Evolutionary conservation across 92 coral and sea anemone species (phyloP).

Genomic region (Porites cylindrica): DNA sequence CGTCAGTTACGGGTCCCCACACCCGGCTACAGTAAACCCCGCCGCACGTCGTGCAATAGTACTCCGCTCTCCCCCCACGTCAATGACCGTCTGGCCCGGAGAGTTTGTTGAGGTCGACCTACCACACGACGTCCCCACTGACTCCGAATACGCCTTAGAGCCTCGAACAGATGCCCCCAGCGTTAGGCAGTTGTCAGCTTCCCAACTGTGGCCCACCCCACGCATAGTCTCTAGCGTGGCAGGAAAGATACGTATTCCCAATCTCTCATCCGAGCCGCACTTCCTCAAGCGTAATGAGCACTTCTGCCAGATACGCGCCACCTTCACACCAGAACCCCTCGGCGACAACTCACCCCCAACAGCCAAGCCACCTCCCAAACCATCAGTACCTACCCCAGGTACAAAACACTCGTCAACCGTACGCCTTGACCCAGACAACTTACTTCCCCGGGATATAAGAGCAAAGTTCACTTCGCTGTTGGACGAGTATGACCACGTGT

Average conservation of each 20-base stretch:
- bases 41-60: slow-evolving; percentile 62
- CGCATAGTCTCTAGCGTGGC: slow-evolving; percentile 58
- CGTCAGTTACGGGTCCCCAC: slow-evolving; percentile 46
- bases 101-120: slow-evolving; percentile 65
- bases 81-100: slow-evolving; percentile 69
- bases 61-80: slow-evolving; percentile 65
- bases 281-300: slow-evolving; percentile 68
- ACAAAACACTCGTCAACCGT: slow-evolving; percentile 33
- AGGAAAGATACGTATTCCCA: slow-evolving; percentile 64
- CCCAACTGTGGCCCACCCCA: slow-evolving; percentile 56
- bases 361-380: slow-evolving; percentile 9
- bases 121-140: slow-evolving; percentile 60
- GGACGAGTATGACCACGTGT: neutral
- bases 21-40: slow-evolving; percentile 1
- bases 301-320: slow-evolving; percentile 60
- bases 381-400: neutral
- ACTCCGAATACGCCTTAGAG: slow-evolving; percentile 62
- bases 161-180: slow-evolving; percentile 67
- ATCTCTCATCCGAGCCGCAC: slow-evolving; percentile 59
- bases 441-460: slow-evolving; percentile 36
- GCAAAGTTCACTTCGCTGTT: slow-evolving; percentile 11
- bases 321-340: slow-evolving; percentile 48
- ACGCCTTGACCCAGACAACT: slow-evolving; percentile 55
- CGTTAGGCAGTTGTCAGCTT: neutral
- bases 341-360: slow-evolving; percentile 2